Conservation (phyloP, 2,888 invertebrate genomes). For the Physocephala rufipes region DNA sequence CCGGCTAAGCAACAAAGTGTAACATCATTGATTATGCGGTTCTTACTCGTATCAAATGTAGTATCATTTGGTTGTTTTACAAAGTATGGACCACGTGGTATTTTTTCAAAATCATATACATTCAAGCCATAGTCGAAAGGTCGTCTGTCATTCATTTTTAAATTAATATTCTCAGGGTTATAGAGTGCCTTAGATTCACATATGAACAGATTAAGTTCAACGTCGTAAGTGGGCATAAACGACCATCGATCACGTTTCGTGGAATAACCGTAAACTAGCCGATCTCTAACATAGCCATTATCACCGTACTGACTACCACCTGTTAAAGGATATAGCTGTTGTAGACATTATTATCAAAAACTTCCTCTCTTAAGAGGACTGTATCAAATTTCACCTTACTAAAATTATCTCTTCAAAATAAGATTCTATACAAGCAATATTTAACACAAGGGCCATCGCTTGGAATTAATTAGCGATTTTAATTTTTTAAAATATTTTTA, state of each 20-base stretch:
- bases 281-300: slow-evolving; percentile 72
- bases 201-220: slow-evolving; percentile 81
- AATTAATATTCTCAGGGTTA: slow-evolving; percentile 73
- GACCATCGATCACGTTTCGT: slow-evolving; percentile 82
- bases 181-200: slow-evolving; percentile 73
- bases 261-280: slow-evolving; percentile 82
- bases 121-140: slow-evolving; percentile 88
- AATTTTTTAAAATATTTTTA: too few relatives aligned
- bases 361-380: not conserved
- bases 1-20: slow-evolving; percentile 82
- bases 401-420: too few relatives aligned
- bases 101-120: slow-evolving; percentile 79
- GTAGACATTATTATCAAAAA: not conserved
- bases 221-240: slow-evolving; percentile 80
- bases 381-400: slow-evolving; percentile 5
- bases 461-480: too few relatives aligned
- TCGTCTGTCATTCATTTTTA: slow-evolving; percentile 79
- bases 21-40: slow-evolving; percentile 77
- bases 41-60: slow-evolving; percentile 82
- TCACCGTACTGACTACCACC: slow-evolving; percentile 55
- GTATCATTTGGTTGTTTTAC: slow-evolving; percentile 84
- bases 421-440: too few relatives aligned
- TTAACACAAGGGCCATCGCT: too few relatives aligned
- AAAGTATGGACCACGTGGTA: slow-evolving; percentile 90
- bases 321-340: slow-evolving; percentile 34